Evolutionary conservation across 2,797 vertebrate genomes (phyloP).

Genomic region (Anisognathus igniventris): DNA sequence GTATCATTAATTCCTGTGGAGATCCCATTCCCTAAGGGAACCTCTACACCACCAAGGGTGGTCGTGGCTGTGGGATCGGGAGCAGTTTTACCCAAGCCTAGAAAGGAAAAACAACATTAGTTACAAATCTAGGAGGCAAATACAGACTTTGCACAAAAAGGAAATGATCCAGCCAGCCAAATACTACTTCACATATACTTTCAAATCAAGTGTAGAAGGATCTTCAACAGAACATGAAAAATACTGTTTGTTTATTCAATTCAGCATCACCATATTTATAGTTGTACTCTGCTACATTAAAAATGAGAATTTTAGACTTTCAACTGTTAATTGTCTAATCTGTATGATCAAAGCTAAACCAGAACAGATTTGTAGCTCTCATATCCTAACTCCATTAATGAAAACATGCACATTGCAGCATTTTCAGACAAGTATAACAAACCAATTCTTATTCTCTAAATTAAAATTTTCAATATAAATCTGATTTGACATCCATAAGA

Average conservation of each 20-base stretch:
- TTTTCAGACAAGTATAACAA: background rate
- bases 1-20: constrained; percentile 90
- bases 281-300: background rate
- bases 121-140: background rate
- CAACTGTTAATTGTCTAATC: background rate
- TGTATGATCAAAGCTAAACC: background rate
- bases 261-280: background rate
- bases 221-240: background rate
- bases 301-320: background rate
- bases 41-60: constrained; percentile 87
- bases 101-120: background rate
- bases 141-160: background rate
- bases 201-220: background rate
- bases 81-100: constrained; percentile 93
- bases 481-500: background rate
- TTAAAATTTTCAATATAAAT: background rate
- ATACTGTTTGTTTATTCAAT: background rate
- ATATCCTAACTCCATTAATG: background rate
- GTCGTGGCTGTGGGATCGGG: constrained; percentile 86
- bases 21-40: constrained; percentile 88
- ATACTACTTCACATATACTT: background rate
- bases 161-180: background rate
- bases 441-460: background rate
- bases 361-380: background rate
- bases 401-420: background rate